Evolutionary conservation across 2,888 invertebrate species (phyloP), one percentile per base, ranked within the genome.

Genomic region (Atherix ibis): DNA sequence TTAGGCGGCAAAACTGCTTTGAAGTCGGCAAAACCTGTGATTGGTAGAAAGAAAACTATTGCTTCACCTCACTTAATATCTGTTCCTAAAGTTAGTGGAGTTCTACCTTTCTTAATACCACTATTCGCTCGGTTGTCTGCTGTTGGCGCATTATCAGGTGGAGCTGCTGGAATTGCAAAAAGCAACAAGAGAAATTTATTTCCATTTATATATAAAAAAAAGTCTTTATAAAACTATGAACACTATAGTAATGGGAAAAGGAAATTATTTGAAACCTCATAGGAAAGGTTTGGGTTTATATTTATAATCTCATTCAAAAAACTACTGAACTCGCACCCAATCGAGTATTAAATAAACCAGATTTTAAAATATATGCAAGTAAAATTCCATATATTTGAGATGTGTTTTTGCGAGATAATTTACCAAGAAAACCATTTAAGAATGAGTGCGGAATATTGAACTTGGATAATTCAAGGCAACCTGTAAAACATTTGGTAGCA

Each of bases 151-250:
- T 41, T 56, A 38, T 46, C 48, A n/a, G 54, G 56, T 19, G 54
- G 54, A 17, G 51, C 50, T 19, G 47, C 53, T 10, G 50, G 50
- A 33, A 48, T 58, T 18, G 47, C 48, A 4, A 56, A 52, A 36
- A 48, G 53, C 12, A 45, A 52, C 8, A 39, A 50, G 40, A 35
- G 48, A 39, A 41, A 53, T 26, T 36, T 42, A 13, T 53, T 58
- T 44, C 43, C 39, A 15, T 34, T 45, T 31, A 44, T 52, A 4
- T 55, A 54, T n/a, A n/a, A n/a, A n/a, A n/a, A n/a, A n/a, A n/a
- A n/a, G n/a, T n/a, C n/a, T n/a, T n/a, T n/a, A n/a, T 39, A 38
- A 45, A 41, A 41, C 40, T 10, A 55, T 57, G 52, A 57, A 58
- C 47, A 42, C 49, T 29, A 51, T 54, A 27, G 52, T 49, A 16